phyloP scores from a whole-genome alignment of 1,140 invertebrate species.

The Chrysomallon squamiferum region DNA sequence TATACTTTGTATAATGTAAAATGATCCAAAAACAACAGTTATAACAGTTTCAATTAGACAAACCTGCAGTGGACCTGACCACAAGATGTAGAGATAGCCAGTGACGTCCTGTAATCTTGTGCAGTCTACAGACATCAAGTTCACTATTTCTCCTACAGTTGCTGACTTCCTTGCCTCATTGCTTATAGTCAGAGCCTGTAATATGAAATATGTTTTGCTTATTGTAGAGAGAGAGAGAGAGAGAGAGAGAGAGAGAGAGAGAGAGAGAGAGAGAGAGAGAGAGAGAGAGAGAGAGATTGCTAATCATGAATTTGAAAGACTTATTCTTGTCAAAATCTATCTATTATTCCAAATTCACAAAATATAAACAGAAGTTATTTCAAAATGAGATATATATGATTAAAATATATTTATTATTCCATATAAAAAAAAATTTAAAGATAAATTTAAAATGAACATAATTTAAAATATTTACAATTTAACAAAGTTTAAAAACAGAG shows the following conservation, averaged over 20 bases:
- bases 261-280: not conserved
- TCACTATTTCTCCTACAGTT: constrained; percentile 69
- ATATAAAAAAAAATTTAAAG: no score
- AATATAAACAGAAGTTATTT: no score
- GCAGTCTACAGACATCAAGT: constrained; percentile 67
- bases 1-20: no score
- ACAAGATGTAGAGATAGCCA: constrained; percentile 90
- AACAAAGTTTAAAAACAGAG: no score
- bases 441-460: no score
- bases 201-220: not conserved
- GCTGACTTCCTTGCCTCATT: constrained; percentile 52
- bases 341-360: no score
- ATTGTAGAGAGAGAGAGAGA: not conserved
- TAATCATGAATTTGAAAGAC: not conserved
- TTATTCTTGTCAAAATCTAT: no score
- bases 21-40: no score
- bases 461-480: no score
- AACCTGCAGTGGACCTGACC: constrained; percentile 94
- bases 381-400: no score
- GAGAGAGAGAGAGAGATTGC: not conserved
- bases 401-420: no score
- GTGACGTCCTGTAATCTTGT: constrained; percentile 62
- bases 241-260: not conserved
- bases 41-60: no score
- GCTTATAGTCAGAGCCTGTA: constrained; percentile 43